These are phyloP conservation scores for Ophthalmolycus amberensis DNA, from an alignment of 2,113 vertebrate species.

Conservation along the genomic window DNA sequence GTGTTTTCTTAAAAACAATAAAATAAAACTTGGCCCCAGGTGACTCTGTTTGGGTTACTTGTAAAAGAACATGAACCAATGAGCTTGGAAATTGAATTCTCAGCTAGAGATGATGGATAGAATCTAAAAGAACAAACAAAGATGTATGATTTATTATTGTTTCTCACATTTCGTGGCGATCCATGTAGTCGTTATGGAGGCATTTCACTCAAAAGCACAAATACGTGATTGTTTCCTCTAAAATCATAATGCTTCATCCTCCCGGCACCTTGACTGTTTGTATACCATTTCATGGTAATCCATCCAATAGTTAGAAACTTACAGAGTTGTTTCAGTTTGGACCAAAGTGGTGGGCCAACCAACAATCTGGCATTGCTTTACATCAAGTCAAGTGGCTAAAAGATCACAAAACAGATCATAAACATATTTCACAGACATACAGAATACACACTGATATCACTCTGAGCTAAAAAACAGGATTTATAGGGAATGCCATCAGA, in stretches of 20 bases:
- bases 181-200: too few relatives aligned
- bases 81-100: conserved; percentile 36
- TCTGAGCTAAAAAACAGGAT: not conserved
- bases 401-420: not conserved
- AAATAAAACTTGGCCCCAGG: conserved; percentile 3
- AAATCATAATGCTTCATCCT: not conserved
- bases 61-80: conserved; percentile 15
- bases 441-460: not conserved
- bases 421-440: not conserved
- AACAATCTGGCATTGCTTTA: not conserved
- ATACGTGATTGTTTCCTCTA: not conserved
- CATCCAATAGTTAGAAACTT: not conserved
- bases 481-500: not conserved
- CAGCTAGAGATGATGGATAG: not conserved
- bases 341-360: not conserved
- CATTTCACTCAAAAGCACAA: not conserved
- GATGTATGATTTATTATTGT: not conserved
- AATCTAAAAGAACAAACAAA: not conserved
- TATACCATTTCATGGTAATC: not conserved
- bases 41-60: not conserved
- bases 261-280: not conserved
- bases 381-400: not conserved
- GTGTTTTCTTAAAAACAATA: not conserved
- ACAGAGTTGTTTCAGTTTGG: not conserved
- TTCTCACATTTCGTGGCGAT: not conserved